Conservation (phyloP, 1,140 invertebrate species). For the Drosophila aff. region DNA sequence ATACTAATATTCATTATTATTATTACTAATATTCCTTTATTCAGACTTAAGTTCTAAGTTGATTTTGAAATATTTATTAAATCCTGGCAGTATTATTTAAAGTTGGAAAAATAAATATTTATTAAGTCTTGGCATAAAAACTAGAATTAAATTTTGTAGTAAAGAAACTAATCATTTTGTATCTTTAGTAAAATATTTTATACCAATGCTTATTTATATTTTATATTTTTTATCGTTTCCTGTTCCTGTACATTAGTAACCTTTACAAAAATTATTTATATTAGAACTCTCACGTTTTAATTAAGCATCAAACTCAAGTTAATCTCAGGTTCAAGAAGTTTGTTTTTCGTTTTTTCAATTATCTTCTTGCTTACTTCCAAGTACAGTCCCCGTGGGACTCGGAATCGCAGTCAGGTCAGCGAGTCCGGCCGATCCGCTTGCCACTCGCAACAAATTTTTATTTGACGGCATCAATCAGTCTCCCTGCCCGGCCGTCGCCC, state of each 20-base stretch:
- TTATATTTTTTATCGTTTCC: no score
- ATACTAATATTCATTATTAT: no score
- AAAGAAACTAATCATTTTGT: neutral
- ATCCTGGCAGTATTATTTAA: no score
- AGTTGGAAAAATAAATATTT: no score
- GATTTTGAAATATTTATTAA: no score
- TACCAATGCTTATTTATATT: no score
- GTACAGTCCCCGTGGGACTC: constrained; percentile 33
- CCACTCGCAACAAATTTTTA: constrained; percentile 75
- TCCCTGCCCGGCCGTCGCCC: constrained; percentile 19
- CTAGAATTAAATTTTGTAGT: neutral
- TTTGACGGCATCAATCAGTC: constrained; percentile 80
- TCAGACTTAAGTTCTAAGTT: no score
- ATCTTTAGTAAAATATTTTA: neutral
- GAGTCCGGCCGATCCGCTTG: constrained; percentile 37
- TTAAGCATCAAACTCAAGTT: constrained; percentile 1
- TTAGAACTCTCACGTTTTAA: neutral
- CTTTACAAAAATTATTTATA: no score
- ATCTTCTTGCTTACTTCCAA: constrained; percentile 7
- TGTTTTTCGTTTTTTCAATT: neutral
- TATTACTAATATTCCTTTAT: no score
- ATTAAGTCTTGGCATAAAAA: neutral
- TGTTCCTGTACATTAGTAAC: no score
- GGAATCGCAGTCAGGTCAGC: constrained; percentile 32
- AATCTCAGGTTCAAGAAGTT: neutral